phyloP scores from a whole-genome alignment of 1,140 invertebrate genomes.

The Nebria ingens region DNA sequence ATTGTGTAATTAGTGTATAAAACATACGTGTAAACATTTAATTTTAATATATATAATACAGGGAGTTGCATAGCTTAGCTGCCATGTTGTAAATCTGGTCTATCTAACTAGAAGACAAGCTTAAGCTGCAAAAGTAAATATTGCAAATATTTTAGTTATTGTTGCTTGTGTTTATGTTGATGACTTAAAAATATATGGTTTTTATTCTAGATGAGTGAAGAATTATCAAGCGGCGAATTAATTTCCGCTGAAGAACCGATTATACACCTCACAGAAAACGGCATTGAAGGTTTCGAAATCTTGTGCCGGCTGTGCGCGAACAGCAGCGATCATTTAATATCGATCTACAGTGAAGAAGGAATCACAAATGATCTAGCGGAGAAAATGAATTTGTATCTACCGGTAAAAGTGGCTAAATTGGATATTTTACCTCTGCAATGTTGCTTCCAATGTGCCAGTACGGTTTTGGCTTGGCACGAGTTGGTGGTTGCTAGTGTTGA shows the following conservation, averaged over 20 bases:
- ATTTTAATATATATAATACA: background rate
- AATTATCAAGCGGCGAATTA: background rate
- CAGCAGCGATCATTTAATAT: slow-evolving; percentile 38
- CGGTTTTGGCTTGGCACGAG: slow-evolving; percentile 51
- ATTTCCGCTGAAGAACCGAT: background rate
- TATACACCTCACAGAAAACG: background rate
- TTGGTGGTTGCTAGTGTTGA: slow-evolving; percentile 43
- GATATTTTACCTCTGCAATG: slow-evolving; percentile 47
- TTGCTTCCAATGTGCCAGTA: slow-evolving; percentile 52
- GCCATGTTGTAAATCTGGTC: background rate
- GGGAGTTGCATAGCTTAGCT: background rate
- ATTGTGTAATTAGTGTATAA: too few relatives aligned
- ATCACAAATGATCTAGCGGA: slow-evolving; percentile 35
- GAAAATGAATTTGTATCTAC: slow-evolving; percentile 46
- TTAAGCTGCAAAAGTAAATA: slow-evolving; percentile 6
- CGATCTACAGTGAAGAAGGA: slow-evolving; percentile 42
- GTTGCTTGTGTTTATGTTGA: background rate
- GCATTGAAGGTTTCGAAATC: slow-evolving; percentile 14
- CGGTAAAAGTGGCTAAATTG: slow-evolving; percentile 40
- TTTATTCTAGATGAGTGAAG: slow-evolving; percentile 3
- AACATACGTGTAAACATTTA: too few relatives aligned
- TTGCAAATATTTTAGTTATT: background rate
- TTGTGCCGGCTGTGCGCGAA: slow-evolving; percentile 43
- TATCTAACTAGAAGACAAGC: slow-evolving; percentile 5
- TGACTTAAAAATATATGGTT: background rate